These are phyloP conservation scores for Phyto melanocephala DNA, from an alignment of 2,888 invertebrate species.

Conservation along the genomic window DNA sequence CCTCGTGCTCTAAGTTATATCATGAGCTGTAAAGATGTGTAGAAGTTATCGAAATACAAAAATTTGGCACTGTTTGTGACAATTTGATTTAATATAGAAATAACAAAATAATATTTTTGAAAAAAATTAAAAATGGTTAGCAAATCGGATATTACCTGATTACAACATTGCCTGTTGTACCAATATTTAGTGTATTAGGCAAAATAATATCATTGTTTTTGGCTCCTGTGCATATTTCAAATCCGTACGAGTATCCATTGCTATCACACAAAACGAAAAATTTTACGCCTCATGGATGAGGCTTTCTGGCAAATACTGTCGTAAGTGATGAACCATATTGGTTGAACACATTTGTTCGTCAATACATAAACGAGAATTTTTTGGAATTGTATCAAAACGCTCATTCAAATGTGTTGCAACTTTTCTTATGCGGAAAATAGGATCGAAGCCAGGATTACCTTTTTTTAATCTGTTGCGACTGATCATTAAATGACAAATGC, in stretches of 20 bases:
- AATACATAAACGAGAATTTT: slow-evolving; percentile 61
- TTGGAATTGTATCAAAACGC: slow-evolving; percentile 62
- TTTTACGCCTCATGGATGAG: slow-evolving; percentile 51
- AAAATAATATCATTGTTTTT: slow-evolving; percentile 55
- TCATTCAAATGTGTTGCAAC: slow-evolving; percentile 57
- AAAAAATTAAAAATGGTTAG: too few relatives aligned
- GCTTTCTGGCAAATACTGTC: slow-evolving; percentile 67
- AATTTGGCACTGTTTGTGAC: too few relatives aligned
- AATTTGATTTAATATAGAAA: too few relatives aligned
- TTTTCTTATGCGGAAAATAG: slow-evolving; percentile 59
- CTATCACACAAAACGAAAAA: slow-evolving; percentile 63
- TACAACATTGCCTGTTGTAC: slow-evolving; percentile 61
- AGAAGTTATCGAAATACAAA: too few relatives aligned
- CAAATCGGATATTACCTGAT: slow-evolving; percentile 28
- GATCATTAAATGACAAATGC: slow-evolving; percentile 37
- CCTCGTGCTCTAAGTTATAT: too few relatives aligned
- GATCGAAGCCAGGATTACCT: slow-evolving; percentile 59
- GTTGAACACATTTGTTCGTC: slow-evolving; percentile 68
- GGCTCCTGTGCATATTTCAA: slow-evolving; percentile 28
- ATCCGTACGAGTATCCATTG: too few relatives aligned
- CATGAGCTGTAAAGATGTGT: too few relatives aligned
- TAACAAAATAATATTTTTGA: too few relatives aligned
- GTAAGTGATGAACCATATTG: slow-evolving; percentile 64
- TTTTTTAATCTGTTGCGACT: slow-evolving; percentile 25
- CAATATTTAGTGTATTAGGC: slow-evolving; percentile 57